These are phyloP conservation scores for Yponomeuta evonymella DNA, from an alignment of 2,888 invertebrate species.

Conservation along the genomic window DNA sequence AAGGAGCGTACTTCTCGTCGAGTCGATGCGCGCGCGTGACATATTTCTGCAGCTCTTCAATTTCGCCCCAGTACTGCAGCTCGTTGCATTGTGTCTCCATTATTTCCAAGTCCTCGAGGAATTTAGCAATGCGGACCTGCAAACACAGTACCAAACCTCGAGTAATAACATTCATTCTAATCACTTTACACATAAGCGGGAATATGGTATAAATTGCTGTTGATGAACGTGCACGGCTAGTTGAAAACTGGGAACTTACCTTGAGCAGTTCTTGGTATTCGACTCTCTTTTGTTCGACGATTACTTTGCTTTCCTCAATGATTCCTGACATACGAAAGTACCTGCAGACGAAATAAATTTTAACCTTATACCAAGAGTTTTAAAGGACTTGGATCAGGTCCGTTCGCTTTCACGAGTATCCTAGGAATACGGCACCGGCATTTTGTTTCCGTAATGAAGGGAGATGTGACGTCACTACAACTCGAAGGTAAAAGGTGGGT, in stretches of 20 bases:
- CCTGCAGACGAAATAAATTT: slow-evolving; percentile 43
- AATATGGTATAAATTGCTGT: too few species aligned
- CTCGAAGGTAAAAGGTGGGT: too few species aligned
- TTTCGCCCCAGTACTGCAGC: slow-evolving; percentile 91
- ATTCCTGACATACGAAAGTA: slow-evolving; percentile 87
- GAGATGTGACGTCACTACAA: too few species aligned
- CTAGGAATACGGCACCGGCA: too few species aligned
- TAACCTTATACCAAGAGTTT: neutral
- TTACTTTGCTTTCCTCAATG: slow-evolving; percentile 87
- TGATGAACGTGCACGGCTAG: too few species aligned
- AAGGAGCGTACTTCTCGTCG: slow-evolving; percentile 76
- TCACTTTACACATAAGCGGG: too few species aligned
- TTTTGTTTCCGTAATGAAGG: too few species aligned
- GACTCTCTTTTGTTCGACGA: slow-evolving; percentile 86
- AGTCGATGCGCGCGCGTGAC: slow-evolving; percentile 86
- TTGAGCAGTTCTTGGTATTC: slow-evolving; percentile 91
- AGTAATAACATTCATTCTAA: too few species aligned
- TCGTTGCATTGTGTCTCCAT: slow-evolving; percentile 89
- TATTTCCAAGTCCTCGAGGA: slow-evolving; percentile 86
- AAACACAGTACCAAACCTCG: neutral
- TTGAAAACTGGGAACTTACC: slow-evolving; percentile 34
- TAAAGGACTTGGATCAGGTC: too few species aligned
- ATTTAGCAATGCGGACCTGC: slow-evolving; percentile 82
- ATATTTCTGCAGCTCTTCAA: slow-evolving; percentile 88
- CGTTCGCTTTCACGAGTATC: too few species aligned